These are phyloP conservation scores for Xanthorhoe spadicearia DNA, from an alignment of 2,888 invertebrate species.

Conservation along the genomic window DNA sequence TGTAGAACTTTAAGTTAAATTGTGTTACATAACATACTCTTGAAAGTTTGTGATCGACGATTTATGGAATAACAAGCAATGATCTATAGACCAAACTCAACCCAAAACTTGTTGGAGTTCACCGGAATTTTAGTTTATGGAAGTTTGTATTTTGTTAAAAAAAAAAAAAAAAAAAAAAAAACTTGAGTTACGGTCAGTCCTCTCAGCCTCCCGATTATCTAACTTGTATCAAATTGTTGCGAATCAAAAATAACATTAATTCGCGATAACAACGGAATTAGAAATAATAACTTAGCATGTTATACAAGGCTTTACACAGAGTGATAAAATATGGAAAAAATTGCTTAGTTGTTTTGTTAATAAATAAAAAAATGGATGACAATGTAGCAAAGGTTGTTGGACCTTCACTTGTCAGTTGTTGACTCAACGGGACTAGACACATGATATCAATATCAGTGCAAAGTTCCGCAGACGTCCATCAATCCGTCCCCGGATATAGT, in stretches of 20 bases:
- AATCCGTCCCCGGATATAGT: constrained; percentile 53
- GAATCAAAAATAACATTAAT: no score
- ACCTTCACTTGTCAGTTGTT: background rate
- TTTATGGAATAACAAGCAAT: constrained; percentile 23
- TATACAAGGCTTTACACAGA: no score
- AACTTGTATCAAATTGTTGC: no score
- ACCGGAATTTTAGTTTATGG: constrained; percentile 6
- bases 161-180: no score
- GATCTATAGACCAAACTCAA: constrained; percentile 15
- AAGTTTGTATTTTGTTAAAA: no score
- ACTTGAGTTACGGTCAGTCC: background rate
- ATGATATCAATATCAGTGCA: constrained; percentile 27
- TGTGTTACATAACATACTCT: constrained; percentile 3
- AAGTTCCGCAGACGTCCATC: constrained; percentile 50
- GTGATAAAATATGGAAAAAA: no score
- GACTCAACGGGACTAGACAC: background rate
- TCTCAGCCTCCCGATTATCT: no score
- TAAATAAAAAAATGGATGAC: no score
- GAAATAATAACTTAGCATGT: no score
- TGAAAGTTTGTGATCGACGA: constrained; percentile 25
- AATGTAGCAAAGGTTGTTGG: no score
- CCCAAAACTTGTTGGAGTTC: constrained; percentile 19
- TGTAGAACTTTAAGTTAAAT: background rate
- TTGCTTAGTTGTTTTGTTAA: no score
- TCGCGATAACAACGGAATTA: no score